Evolutionary conservation across 2,797 vertebrate genomes (phyloP).

Genomic region (Acrossocheilus fasciatus): DNA sequence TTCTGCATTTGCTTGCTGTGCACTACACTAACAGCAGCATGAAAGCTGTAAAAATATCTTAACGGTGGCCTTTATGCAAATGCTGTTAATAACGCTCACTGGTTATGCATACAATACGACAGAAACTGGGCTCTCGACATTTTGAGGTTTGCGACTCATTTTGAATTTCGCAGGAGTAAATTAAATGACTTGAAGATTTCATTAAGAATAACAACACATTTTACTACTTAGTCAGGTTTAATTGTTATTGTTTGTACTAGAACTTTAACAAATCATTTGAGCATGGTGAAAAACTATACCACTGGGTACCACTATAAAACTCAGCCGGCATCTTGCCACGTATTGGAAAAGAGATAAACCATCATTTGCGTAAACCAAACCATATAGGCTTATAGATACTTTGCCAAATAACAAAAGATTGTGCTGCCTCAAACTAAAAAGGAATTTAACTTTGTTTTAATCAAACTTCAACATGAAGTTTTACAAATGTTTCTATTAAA

Average conservation of each 20-base stretch:
- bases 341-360: slow-evolving; percentile 13
- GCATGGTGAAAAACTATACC: neutral
- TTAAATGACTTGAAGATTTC: neutral
- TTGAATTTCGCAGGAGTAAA: neutral
- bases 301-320: neutral
- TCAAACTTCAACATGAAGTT: neutral
- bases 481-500: neutral
- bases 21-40: neutral
- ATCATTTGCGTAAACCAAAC: neutral
- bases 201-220: slow-evolving; percentile 1
- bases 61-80: neutral
- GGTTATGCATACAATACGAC: neutral
- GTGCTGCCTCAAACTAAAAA: neutral
- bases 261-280: slow-evolving; percentile 2
- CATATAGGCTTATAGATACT: neutral
- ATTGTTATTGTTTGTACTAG: neutral
- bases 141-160: neutral
- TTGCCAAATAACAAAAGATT: neutral
- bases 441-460: neutral
- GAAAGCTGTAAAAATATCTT: neutral
- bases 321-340: neutral
- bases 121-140: neutral
- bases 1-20: neutral
- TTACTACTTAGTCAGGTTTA: neutral
- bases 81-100: neutral